Evolutionary conservation across 2,113 vertebrate species (phyloP).

Genomic region (Cinclus mexicanus): DNA sequence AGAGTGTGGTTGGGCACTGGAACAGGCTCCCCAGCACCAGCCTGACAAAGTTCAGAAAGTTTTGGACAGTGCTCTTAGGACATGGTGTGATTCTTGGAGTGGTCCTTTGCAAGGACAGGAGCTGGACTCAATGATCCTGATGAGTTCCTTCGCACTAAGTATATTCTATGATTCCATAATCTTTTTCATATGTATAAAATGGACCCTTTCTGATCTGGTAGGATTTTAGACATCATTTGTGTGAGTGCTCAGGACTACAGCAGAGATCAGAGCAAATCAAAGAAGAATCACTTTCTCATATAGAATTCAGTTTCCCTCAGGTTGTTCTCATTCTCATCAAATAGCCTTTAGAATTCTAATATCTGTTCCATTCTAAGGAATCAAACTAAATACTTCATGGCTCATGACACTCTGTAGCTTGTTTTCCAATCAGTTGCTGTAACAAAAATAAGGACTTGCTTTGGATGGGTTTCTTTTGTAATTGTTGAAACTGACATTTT

Average conservation of each 20-base stretch:
- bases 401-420: background rate
- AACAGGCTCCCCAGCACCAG: accelerated
- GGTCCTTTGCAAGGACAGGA: background rate
- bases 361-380: constrained; percentile 3
- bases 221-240: background rate
- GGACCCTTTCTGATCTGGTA: background rate
- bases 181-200: background rate
- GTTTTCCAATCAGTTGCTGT: background rate
- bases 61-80: background rate
- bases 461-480: background rate
- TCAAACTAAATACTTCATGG: background rate
- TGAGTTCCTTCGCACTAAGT: background rate
- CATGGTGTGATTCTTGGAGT: background rate
- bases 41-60: background rate
- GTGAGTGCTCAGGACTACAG: background rate
- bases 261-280: background rate
- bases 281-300: background rate
- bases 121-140: background rate
- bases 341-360: background rate
- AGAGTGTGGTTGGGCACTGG: background rate
- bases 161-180: background rate
- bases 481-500: background rate
- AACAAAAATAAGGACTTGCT: background rate
- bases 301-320: background rate
- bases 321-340: background rate